Evolutionary conservation across 2,797 vertebrate genomes (phyloP).

Genomic region (Austrolebias charrua): DNA sequence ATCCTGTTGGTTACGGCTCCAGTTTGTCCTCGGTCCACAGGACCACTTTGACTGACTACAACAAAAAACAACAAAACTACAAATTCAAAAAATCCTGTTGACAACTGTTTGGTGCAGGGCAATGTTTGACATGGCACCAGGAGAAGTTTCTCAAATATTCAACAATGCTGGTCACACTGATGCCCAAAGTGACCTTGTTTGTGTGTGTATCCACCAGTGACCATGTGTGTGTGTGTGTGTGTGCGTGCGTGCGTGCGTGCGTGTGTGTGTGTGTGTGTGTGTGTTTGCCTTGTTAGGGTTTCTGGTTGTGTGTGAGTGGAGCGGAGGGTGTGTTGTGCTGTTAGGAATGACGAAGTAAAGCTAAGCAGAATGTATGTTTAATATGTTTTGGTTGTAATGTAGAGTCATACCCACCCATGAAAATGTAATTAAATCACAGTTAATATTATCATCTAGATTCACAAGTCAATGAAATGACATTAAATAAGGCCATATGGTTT

Average conservation of each 20-base stretch:
- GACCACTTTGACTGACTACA: slow-evolving; percentile 32
- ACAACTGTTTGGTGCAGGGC: slow-evolving; percentile 37
- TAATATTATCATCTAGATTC: too few relatives aligned
- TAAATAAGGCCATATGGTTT: too few relatives aligned
- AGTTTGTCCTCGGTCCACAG: slow-evolving; percentile 38
- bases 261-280: slow-evolving; percentile 9
- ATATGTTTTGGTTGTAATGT: background rate
- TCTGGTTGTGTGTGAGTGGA: slow-evolving; percentile 11
- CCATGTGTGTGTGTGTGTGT: slow-evolving; percentile 17
- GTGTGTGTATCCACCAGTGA: slow-evolving; percentile 10
- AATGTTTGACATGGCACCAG: slow-evolving; percentile 60
- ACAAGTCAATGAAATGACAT: too few relatives aligned
- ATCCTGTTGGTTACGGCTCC: slow-evolving; percentile 14
- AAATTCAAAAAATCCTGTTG: slow-evolving; percentile 35
- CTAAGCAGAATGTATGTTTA: background rate
- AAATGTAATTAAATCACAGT: too few relatives aligned
- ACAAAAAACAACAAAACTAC: slow-evolving; percentile 37
- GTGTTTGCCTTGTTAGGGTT: slow-evolving; percentile 1
- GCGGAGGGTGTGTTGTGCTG: background rate
- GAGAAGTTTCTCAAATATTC: slow-evolving; percentile 56
- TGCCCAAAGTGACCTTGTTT: slow-evolving; percentile 56
- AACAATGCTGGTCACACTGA: slow-evolving; percentile 63
- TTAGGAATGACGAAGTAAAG: slow-evolving; percentile 1
- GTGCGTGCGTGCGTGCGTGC: background rate
- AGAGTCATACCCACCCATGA: background rate